Conservation (phyloP, 2,888 invertebrate genomes). For the Luffia ferchaultella region DNA sequence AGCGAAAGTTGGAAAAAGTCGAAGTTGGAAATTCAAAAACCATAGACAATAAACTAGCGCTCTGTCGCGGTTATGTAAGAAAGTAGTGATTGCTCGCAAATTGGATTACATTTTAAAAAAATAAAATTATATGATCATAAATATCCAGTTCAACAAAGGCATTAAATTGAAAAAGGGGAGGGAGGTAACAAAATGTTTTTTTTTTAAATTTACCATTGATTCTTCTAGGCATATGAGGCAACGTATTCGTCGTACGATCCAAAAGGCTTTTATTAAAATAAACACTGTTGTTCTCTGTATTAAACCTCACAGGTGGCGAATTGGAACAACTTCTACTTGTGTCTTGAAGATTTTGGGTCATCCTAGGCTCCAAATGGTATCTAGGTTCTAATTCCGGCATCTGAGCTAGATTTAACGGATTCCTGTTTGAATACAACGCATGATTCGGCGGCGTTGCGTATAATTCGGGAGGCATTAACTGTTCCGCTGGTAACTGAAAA, state of each 20-base stretch:
- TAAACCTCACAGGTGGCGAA: constrained; percentile 49
- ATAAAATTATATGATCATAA: too few relatives aligned
- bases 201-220: constrained; percentile 34
- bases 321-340: constrained; percentile 36
- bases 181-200: too few relatives aligned
- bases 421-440: constrained; percentile 30
- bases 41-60: too few relatives aligned
- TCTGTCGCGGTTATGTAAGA: too few relatives aligned
- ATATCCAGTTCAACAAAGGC: too few relatives aligned
- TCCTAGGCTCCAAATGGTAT: constrained; percentile 15
- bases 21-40: too few relatives aligned
- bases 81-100: too few relatives aligned
- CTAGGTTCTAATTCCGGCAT: constrained; percentile 44
- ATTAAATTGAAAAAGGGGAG: too few relatives aligned
- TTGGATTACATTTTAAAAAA: too few relatives aligned
- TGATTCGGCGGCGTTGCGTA: constrained; percentile 41
- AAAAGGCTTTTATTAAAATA: constrained; percentile 37
- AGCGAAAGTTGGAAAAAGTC: too few relatives aligned
- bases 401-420: constrained; percentile 40
- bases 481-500: constrained; percentile 47
- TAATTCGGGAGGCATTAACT: constrained; percentile 49
- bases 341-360: constrained; percentile 20
- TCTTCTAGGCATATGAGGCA: constrained; percentile 39
- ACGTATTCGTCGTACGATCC: constrained; percentile 34
- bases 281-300: constrained; percentile 36